Conservation (phyloP, 2,113 vertebrate species). For the Scytalopus superciliaris region DNA sequence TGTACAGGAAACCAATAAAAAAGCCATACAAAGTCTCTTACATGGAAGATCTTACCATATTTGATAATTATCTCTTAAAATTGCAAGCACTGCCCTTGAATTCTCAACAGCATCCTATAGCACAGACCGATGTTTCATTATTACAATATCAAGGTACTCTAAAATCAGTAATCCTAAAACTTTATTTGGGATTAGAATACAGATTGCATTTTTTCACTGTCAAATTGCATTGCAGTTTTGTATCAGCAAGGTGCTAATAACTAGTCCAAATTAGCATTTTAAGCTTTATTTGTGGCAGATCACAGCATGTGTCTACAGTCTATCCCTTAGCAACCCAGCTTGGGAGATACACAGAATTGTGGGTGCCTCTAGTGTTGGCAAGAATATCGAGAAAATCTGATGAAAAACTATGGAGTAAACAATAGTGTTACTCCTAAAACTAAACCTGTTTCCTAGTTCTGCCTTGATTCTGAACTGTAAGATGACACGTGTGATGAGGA, state of each 20-base stretch:
- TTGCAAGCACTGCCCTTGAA: not conserved
- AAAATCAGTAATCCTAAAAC: not conserved
- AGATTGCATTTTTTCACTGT: not conserved
- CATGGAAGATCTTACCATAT: not conserved
- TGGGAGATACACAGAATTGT: not conserved
- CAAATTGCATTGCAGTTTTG: not conserved
- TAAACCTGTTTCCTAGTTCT: not conserved
- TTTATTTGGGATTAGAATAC: not conserved
- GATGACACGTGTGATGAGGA: not conserved
- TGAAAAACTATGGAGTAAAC: not conserved
- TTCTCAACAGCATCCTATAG: not conserved
- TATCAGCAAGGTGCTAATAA: not conserved
- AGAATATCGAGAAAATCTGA: not conserved
- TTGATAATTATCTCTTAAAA: constrained; percentile 24
- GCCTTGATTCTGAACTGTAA: not conserved
- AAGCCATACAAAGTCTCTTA: not conserved
- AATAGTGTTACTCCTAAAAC: not conserved
- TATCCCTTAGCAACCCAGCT: not conserved
- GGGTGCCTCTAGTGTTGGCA: not conserved
- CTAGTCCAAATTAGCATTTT: constrained; percentile 10
- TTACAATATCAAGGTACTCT: not conserved
- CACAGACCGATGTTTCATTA: not conserved
- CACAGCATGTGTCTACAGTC: not conserved
- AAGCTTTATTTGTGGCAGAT: not conserved
- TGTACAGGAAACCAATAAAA: not conserved